Percentiles rank a stretch among this genome's conserved stretches.
Evolutionary conservation across 2,888 invertebrate genomes (phyloP).

Genomic region (Clanis bilineata): DNA sequence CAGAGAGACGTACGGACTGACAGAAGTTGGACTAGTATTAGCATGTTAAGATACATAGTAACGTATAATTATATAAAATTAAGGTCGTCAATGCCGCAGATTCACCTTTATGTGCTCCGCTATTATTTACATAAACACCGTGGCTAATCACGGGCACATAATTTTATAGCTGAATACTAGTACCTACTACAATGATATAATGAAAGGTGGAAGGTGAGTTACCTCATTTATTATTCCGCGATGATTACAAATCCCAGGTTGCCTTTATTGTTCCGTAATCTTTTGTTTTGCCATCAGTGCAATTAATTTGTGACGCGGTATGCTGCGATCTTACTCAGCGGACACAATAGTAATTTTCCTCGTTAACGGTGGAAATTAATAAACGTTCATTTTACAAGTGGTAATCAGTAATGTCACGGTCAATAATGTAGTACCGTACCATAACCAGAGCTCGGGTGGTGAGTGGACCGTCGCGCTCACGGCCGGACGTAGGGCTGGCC

Average conservation of each 20-base stretch:
- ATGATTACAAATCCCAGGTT: slow-evolving; percentile 26
- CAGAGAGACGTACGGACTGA: not conserved
- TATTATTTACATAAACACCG: slow-evolving; percentile 1
- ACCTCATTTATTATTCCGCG: slow-evolving; percentile 10
- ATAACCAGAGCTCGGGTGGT: slow-evolving; percentile 32
- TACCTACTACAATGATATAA: slow-evolving; percentile 9
- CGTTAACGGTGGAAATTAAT: slow-evolving; percentile 32
- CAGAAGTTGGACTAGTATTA: not conserved
- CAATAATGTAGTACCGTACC: slow-evolving; percentile 13
- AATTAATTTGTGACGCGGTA: slow-evolving; percentile 28
- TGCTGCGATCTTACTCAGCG: slow-evolving; percentile 31
- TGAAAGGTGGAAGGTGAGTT: slow-evolving; percentile 9
- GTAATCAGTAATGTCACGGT: slow-evolving; percentile 42
- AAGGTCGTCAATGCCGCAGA: not conserved
- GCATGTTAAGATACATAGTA: not conserved
- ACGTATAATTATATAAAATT: not conserved
- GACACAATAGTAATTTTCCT: slow-evolving; percentile 36
- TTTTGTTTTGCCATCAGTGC: slow-evolving; percentile 32
- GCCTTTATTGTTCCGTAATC: slow-evolving; percentile 35
- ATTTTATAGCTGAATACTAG: not conserved
- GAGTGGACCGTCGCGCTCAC: slow-evolving; percentile 24
- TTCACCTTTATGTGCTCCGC: not conserved
- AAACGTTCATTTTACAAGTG: slow-evolving; percentile 28
- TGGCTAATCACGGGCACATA: not conserved
- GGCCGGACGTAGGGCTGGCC: not conserved